Evolutionary conservation across 2,797 vertebrate species (phyloP), one percentile per base, ranked within the genome.

Genomic region (Hippoglossus hippoglossus): DNA sequence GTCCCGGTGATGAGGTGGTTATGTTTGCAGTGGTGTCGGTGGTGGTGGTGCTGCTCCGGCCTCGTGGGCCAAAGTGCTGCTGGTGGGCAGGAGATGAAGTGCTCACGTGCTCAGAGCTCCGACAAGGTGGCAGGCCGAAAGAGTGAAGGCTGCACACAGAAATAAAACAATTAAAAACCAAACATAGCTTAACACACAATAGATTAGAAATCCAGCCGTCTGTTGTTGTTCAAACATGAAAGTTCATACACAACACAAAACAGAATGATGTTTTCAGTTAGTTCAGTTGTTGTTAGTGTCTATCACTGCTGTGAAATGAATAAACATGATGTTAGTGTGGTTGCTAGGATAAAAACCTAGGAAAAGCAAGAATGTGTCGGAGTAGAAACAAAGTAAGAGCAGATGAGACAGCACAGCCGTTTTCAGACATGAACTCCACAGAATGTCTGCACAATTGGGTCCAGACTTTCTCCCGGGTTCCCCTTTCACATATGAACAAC

Each of bases 101-200:
- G 64, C 62, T 96, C 91, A 96, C 47, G 87, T 93, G 89, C 91
- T 94, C 93, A 95, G 85, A 52, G 94, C 89, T 93, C 91, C 95
- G 85, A 95, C 90, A 88, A 94, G 95, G 82, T 91, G 96, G 90
- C 92, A 95, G 80, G 89, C 92, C 73, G 91, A 89, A 78, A 92
- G 94, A 77, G 89, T 39, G 84, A 92, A 95, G 83, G 93, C 96
- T 97, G 88, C 10, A 1, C 56, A 87, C 16, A 41, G 68, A 83
- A 31, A 77, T 3, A 22, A 24, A 52, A 50, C 4, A 25, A 21
- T 8, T 2, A 53, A 71, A 67, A 36, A 62, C 28, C 1, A 25
- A 51, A 16, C 44, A 21, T 8, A 18, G 41, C 39, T 6, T 16
- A 47, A n/a, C 2, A 28, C 0, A 28, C 13, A 19, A 46, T 13